These are phyloP conservation scores for Chlorops oryzae DNA, from an alignment of 1,140 invertebrate genomes.

Conservation along the genomic window DNA sequence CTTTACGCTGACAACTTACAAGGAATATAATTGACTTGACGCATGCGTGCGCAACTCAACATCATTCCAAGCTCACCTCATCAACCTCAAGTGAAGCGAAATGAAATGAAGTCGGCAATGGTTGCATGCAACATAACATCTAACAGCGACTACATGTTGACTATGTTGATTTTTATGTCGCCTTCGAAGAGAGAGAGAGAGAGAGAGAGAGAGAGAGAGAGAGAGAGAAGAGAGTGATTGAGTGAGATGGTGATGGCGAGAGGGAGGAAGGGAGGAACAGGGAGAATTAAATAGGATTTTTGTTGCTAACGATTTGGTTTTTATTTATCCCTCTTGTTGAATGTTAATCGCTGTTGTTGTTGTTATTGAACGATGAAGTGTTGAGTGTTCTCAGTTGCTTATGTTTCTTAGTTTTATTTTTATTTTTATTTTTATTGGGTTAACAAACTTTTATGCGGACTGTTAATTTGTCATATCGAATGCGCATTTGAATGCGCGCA, in stretches of 20 bases:
- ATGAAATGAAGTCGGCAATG: too few species aligned
- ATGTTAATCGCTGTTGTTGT: neutral
- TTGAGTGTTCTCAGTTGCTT: neutral
- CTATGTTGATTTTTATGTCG: too few species aligned
- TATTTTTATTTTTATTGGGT: slow-evolving; percentile 7
- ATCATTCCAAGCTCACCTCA: too few species aligned
- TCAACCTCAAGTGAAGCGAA: too few species aligned
- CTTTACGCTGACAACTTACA: too few species aligned
- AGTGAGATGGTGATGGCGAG: neutral
- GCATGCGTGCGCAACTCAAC: too few species aligned
- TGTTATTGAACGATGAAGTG: neutral
- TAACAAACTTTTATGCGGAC: neutral
- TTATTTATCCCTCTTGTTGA: too few species aligned
- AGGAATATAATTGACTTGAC: too few species aligned
- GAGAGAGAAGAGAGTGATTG: neutral
- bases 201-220: neutral
- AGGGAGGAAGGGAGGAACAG: neutral
- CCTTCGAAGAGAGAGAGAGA: neutral
- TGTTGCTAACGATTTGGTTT: too few species aligned
- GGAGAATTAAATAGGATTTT: neutral
- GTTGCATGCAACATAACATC: too few species aligned
- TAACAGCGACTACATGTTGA: too few species aligned
- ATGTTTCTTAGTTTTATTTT: slow-evolving; percentile 4
- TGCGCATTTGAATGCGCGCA: too few species aligned
- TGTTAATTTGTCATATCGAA: slow-evolving; percentile 2